phyloP scores from a whole-genome alignment of 1,140 invertebrate species.

The Bombyx mori region DNA sequence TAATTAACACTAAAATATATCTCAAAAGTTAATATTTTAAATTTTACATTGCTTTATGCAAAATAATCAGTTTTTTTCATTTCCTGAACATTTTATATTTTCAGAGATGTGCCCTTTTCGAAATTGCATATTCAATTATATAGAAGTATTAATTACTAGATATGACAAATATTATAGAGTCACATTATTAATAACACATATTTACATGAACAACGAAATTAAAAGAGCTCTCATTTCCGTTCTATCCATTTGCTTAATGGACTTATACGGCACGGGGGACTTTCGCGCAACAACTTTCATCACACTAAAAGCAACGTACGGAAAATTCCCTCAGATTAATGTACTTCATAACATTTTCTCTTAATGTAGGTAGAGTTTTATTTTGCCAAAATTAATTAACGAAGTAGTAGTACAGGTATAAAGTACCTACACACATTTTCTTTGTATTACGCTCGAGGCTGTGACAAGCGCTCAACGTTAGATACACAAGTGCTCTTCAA shows the following conservation, averaged over 20 bases:
- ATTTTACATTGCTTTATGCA: too few species aligned
- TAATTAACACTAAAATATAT: background rate
- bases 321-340: slow-evolving; percentile 60
- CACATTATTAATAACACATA: slow-evolving; percentile 44
- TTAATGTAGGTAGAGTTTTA: slow-evolving; percentile 13
- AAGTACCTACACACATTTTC: too few species aligned
- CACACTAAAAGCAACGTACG: slow-evolving; percentile 63
- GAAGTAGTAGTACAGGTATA: too few species aligned
- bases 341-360: slow-evolving; percentile 25
- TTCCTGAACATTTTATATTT: too few species aligned
- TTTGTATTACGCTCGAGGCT: too few species aligned
- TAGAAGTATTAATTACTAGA: slow-evolving; percentile 24
- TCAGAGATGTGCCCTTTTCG: too few species aligned
- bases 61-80: too few species aligned
- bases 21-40: background rate
- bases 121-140: too few species aligned
- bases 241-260: slow-evolving; percentile 65
- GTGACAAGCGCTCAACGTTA: too few species aligned
- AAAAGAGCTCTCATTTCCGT: slow-evolving; percentile 60
- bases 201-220: slow-evolving; percentile 61
- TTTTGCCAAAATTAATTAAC: slow-evolving; percentile 4
- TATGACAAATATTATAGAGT: slow-evolving; percentile 21
- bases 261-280: slow-evolving; percentile 61
- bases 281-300: slow-evolving; percentile 55
- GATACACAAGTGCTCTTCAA: too few species aligned